Conservation (phyloP, 2,797 vertebrate species). For the Cyclura pinguis region DNA sequence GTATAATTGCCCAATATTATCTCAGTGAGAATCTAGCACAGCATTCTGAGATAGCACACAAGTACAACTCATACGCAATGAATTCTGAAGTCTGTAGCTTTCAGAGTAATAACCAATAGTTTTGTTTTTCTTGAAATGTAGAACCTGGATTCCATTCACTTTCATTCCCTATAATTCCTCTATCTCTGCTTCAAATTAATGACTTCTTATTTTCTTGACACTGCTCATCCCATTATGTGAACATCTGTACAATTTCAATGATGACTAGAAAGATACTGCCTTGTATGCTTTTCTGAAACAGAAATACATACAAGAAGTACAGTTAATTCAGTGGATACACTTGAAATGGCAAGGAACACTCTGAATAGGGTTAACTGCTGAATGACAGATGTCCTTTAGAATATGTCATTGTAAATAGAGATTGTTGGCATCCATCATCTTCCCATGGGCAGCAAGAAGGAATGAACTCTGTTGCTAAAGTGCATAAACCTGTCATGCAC, state of each 20-base stretch:
- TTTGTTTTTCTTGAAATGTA: background rate
- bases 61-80: background rate
- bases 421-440: constrained; percentile 27
- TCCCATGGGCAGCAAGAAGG: constrained; percentile 39
- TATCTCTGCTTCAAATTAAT: background rate
- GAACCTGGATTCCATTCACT: too few relatives aligned
- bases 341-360: constrained; percentile 24
- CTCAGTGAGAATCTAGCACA: background rate
- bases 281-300: background rate
- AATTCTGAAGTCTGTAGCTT: background rate
- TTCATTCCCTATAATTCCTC: fast-evolving
- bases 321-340: background rate
- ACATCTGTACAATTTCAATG: background rate
- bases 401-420: background rate
- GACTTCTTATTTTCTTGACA: background rate
- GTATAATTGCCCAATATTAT: background rate
- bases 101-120: background rate
- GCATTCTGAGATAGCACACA: background rate
- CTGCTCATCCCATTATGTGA: background rate
- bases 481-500: constrained; percentile 38
- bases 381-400: background rate
- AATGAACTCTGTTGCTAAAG: constrained; percentile 49
- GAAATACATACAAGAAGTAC: background rate
- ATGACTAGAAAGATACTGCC: fast-evolving
- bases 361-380: constrained; percentile 14